Evolutionary conservation across 2,888 invertebrate species (phyloP).

Genomic region (Brachyptera risi): DNA sequence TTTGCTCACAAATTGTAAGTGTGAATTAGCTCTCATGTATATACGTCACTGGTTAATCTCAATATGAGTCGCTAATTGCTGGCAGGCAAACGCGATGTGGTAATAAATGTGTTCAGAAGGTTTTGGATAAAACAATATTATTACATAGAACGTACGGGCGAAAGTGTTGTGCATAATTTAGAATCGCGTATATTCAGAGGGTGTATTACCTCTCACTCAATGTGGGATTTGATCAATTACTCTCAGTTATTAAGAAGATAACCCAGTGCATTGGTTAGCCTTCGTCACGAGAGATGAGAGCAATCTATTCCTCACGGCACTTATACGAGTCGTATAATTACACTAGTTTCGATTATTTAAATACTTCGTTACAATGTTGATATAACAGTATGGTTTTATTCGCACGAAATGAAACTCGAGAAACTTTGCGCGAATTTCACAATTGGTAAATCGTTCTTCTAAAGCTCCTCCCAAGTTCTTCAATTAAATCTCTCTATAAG

Average conservation of each 20-base stretch:
- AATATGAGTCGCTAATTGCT: neutral
- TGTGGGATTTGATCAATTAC: neutral
- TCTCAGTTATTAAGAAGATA: neutral
- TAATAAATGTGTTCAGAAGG: neutral
- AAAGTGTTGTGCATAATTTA: constrained; percentile 11
- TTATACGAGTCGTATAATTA: too few relatives aligned
- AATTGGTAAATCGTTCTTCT: constrained; percentile 16
- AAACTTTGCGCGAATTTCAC: neutral
- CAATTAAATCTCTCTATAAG: constrained; percentile 21
- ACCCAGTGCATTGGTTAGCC: neutral
- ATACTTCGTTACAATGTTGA: neutral
- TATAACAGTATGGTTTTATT: neutral
- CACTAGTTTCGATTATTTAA: neutral
- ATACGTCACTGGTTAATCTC: constrained; percentile 12
- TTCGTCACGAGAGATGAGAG: neutral
- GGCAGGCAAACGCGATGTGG: neutral
- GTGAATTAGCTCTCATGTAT: neutral
- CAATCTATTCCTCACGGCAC: neutral
- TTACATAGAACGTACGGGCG: neutral
- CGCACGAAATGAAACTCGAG: neutral
- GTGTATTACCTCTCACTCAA: constrained; percentile 9
- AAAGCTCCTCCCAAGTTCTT: constrained; percentile 18
- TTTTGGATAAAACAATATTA: too few relatives aligned
- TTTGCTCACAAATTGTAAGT: neutral
- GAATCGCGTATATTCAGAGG: neutral